Conservation (phyloP, 1,140 invertebrate genomes). For the Zaprionus africanus region DNA sequence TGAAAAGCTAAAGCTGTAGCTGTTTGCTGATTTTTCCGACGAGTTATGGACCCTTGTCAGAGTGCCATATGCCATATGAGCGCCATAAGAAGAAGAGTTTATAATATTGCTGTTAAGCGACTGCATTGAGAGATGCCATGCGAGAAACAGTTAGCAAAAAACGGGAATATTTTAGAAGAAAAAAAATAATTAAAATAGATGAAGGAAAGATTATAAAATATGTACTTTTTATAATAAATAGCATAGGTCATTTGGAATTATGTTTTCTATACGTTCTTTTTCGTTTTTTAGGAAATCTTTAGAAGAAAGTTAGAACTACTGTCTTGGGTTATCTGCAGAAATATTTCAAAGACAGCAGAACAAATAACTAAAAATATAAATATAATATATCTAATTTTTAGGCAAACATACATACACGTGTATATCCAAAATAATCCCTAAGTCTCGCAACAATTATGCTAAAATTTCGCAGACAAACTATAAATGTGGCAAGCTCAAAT, state of each 20-base stretch:
- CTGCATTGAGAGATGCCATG: not conserved
- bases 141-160: conserved; percentile 2
- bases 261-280: too few species aligned
- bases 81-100: conserved; percentile 8
- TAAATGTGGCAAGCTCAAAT: not conserved
- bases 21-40: conserved; percentile 21
- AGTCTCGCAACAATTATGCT: not conserved
- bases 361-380: too few species aligned
- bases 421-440: not conserved
- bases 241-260: too few species aligned
- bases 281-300: too few species aligned
- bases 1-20: conserved; percentile 52
- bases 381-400: not conserved
- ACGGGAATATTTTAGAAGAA: not conserved
- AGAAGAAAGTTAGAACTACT: too few species aligned
- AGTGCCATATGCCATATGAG: conserved; percentile 27
- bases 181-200: not conserved
- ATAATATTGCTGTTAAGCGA: not conserved
- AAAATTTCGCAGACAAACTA: not conserved
- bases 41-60: conserved; percentile 42
- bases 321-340: too few species aligned
- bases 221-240: too few species aligned
- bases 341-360: not conserved
- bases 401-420: too few species aligned
- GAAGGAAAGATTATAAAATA: not conserved